phyloP scores from a whole-genome alignment of 1,140 invertebrate genomes.

The Leptinotarsa defecta region DNA sequence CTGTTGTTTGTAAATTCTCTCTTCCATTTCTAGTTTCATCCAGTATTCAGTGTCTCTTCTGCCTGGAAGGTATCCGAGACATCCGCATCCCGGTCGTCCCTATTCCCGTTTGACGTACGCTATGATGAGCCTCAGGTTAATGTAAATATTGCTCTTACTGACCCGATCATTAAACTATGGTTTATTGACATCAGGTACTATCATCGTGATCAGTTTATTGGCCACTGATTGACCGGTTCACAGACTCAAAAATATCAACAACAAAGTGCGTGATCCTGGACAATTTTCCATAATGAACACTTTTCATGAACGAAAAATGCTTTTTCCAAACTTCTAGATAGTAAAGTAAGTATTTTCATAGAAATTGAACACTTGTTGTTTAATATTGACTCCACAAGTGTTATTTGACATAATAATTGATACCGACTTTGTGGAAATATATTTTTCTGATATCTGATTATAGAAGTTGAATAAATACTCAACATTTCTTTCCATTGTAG shows the following conservation, averaged over 20 bases:
- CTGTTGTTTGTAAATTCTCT: conserved; percentile 14
- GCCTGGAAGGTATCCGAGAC: conserved; percentile 1
- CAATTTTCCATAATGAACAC: background rate
- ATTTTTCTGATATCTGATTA: no score
- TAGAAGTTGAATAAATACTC: no score
- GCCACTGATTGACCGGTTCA: background rate
- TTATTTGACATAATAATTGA: background rate
- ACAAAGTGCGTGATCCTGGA: background rate
- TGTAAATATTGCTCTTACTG: background rate
- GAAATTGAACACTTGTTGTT: background rate
- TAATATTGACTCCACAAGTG: background rate
- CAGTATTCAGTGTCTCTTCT: conserved; percentile 9
- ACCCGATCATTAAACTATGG: background rate
- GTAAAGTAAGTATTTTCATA: background rate
- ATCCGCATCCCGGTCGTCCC: background rate
- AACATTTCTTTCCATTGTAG: no score
- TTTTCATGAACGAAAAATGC: background rate
- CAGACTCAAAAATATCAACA: background rate
- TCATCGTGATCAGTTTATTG: background rate
- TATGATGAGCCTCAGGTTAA: background rate
- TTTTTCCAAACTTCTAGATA: background rate
- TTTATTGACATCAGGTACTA: background rate
- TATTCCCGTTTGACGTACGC: background rate
- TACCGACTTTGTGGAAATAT: background rate
- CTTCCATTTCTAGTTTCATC: conserved; percentile 2